Base-by-base conservation (phyloP, 2,797 vertebrate species). In the Diplodus sargus region DNA sequence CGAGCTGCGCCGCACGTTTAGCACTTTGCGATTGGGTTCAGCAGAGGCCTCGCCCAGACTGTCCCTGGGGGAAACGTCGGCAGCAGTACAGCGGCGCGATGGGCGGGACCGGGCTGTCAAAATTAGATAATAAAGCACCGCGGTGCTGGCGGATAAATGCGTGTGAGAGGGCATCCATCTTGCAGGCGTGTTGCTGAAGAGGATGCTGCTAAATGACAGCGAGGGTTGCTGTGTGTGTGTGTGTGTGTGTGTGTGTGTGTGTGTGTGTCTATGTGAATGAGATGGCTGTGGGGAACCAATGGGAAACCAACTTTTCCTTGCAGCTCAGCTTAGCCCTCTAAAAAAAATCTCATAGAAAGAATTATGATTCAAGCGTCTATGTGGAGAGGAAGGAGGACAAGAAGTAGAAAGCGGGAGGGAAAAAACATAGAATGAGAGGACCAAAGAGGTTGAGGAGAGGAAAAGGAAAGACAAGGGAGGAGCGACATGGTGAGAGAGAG, bases 71-170 rank as follows among this genome's bases (percentile, higher is more conserved):
- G 90, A 91, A 92, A 91, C 87, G 81, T 85, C 84, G 74, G 90
- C 92, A 91, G 89, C 90, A 79, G 78, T 71, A 84, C 91, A 81
- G 92, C 90, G 73, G 92, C 91, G 79, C 85, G 78, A 91, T 94
- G 92, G 94, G 95, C 91, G 93, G 94, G 90, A 89, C 90, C 49
- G 68, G 71, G 84, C 94, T 95, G 94, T 95, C 94, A 96, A 91
- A 94, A 93, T 94, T 90, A 94, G 94, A 95, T 95, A 95, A 95
- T 95, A 95, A 95, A 95, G 94, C 94, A 94, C 91, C 91, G 65
- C 76, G 85, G 93, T 78, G 89, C 93, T 90, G 87, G 92, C 88
- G 89, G 94, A 94, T 93, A 94, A 92, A 93, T 92, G 93, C 86
- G 85, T 87, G 91, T 86, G 90, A 93, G 93, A 93, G 94, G 91